These are phyloP conservation scores for Eurystomus glaucurus DNA, from an alignment of 2,797 vertebrate species.

Conservation along the genomic window DNA sequence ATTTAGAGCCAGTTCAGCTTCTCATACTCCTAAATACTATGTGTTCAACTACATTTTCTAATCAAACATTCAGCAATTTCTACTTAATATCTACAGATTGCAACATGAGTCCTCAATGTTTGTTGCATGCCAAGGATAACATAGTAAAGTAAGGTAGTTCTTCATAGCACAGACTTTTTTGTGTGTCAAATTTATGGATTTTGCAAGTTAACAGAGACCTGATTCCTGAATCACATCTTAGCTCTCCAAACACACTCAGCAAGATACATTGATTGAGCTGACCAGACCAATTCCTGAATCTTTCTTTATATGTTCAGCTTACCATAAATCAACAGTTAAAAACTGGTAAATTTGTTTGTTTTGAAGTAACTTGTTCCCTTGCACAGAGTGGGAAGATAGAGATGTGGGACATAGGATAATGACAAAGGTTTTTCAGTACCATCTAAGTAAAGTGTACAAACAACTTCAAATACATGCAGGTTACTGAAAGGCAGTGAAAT, in stretches of 20 bases:
- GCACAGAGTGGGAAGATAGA: not conserved
- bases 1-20: not conserved
- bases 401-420: not conserved
- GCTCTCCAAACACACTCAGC: not conserved
- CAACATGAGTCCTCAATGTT: not conserved
- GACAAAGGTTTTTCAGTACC: not conserved
- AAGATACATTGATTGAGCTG: not conserved
- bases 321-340: not conserved
- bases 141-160: not conserved
- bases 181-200: not conserved
- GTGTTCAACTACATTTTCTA: not conserved
- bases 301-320: not conserved
- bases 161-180: not conserved
- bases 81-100: not conserved
- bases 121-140: accelerated
- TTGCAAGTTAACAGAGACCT: not conserved
- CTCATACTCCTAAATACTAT: not conserved
- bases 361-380: not conserved
- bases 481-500: not conserved
- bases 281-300: not conserved
- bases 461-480: not conserved
- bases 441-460: not conserved
- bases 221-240: not conserved
- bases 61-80: not conserved
- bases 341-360: slow-evolving; percentile 23